These are phyloP conservation scores for Sceliomorpha sp. DNA, from an alignment of 2,888 invertebrate species.

Conservation along the genomic window DNA sequence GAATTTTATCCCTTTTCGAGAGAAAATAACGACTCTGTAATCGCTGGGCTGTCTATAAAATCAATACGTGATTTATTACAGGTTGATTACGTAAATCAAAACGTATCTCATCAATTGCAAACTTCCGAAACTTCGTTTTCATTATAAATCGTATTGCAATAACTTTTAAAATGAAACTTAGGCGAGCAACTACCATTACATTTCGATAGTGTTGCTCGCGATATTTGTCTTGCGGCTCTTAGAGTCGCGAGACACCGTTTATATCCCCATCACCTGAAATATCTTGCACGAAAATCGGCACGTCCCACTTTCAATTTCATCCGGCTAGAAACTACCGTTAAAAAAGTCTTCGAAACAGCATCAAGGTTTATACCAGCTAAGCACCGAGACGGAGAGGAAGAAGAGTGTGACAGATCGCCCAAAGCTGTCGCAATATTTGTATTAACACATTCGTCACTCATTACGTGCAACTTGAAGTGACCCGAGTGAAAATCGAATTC, in stretches of 20 bases:
- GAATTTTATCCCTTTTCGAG: too few species aligned
- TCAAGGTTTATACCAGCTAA: slow-evolving; percentile 7
- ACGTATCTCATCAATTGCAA: too few species aligned
- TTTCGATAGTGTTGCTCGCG: slow-evolving; percentile 1
- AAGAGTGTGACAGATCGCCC: too few species aligned
- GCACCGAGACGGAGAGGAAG: slow-evolving; percentile 3
- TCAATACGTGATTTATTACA: too few species aligned
- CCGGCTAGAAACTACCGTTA: slow-evolving; percentile 10
- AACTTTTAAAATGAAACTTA: neutral
- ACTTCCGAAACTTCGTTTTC: too few species aligned
- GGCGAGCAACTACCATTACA: neutral
- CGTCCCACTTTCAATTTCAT: slow-evolving; percentile 19
- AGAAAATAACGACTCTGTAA: too few species aligned
- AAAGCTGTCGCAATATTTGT: too few species aligned
- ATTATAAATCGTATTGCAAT: neutral
- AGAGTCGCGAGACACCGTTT: slow-evolving; percentile 2
- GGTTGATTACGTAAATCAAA: too few species aligned
- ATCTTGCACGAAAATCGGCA: slow-evolving; percentile 6
- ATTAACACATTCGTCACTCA: too few species aligned
- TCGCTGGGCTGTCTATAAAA: too few species aligned
- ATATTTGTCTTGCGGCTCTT: neutral
- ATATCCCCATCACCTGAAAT: slow-evolving; percentile 1
- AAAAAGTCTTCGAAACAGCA: slow-evolving; percentile 5
- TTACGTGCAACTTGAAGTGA: too few species aligned
- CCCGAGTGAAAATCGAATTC: too few species aligned